Percentiles rank a stretch among this genome's conserved stretches.
Evolutionary conservation across 2,113 vertebrate genomes (phyloP).

Genomic region (Athene cunicularia): DNA sequence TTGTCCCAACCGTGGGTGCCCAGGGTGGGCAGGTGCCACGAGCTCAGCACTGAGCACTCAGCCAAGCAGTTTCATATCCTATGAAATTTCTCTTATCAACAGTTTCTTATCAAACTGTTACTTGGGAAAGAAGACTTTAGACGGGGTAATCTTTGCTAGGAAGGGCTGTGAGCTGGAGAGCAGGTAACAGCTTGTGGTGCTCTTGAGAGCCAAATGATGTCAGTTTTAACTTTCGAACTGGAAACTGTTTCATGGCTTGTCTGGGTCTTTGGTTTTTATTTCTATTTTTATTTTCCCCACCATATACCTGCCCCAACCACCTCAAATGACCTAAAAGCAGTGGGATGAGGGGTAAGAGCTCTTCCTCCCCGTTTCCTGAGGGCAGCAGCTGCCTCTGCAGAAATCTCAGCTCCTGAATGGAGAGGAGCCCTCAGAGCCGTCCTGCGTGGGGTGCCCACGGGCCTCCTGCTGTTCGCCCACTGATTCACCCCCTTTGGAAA

Average conservation of each 20-base stretch:
- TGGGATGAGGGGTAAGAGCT: background rate
- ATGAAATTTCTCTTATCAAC: background rate
- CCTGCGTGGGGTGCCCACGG: rapidly evolving
- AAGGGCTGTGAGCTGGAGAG: background rate
- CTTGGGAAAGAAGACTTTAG: background rate
- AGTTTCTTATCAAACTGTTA: background rate
- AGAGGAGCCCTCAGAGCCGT: background rate
- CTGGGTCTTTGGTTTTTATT: background rate
- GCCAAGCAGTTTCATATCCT: background rate
- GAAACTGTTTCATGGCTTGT: background rate
- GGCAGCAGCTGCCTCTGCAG: background rate
- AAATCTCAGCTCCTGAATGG: background rate
- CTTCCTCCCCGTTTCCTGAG: background rate
- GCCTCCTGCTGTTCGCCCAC: background rate
- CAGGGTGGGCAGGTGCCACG: no score
- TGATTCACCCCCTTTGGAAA: background rate
- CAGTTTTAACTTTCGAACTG: background rate
- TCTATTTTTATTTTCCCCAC: background rate
- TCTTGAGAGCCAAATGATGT: background rate
- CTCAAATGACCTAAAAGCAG: background rate
- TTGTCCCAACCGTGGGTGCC: background rate
- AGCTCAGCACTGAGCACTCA: rapidly evolving
- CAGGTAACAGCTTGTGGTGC: background rate
- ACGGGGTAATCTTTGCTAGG: background rate
- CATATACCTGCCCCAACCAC: no score